Evolutionary conservation across 1,140 invertebrate species (phyloP).

Genomic region (Bombus waltoni): DNA sequence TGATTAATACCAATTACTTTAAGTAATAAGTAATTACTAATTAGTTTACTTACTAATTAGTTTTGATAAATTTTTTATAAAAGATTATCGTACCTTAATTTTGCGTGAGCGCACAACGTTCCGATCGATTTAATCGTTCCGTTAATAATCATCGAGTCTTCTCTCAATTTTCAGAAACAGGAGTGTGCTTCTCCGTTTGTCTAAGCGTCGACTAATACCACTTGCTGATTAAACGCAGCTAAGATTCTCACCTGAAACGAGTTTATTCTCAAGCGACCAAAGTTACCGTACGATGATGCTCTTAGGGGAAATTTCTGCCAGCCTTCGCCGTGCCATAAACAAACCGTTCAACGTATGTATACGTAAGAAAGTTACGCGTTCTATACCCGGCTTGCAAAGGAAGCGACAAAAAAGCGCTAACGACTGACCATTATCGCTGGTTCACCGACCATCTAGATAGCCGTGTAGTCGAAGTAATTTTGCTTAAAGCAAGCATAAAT

Average conservation of each 20-base stretch:
- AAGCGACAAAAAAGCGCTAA: not conserved
- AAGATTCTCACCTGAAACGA: not conserved
- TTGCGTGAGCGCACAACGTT: not conserved
- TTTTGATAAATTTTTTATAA: too few species aligned
- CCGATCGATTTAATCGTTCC: not conserved
- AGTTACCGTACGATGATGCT: not conserved
- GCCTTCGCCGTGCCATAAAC: not conserved
- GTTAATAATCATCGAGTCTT: too few species aligned
- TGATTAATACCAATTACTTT: too few species aligned
- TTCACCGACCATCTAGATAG: too few species aligned
- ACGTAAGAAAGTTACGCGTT: not conserved
- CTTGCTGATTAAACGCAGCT: not conserved
- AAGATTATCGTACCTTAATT: too few species aligned
- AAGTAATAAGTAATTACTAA: too few species aligned
- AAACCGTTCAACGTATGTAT: not conserved
- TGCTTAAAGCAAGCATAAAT: not conserved
- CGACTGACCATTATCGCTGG: not conserved
- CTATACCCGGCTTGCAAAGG: too few species aligned
- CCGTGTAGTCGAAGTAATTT: not conserved
- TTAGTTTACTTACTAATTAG: too few species aligned
- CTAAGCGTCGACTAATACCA: not conserved
- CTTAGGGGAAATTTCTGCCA: slow-evolving; percentile 1
- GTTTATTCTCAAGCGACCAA: not conserved
- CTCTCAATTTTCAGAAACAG: not conserved
- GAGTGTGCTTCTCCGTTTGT: not conserved